Base-by-base conservation (phyloP, 2,888 invertebrate genomes). In the Colletes collaris region DNA sequence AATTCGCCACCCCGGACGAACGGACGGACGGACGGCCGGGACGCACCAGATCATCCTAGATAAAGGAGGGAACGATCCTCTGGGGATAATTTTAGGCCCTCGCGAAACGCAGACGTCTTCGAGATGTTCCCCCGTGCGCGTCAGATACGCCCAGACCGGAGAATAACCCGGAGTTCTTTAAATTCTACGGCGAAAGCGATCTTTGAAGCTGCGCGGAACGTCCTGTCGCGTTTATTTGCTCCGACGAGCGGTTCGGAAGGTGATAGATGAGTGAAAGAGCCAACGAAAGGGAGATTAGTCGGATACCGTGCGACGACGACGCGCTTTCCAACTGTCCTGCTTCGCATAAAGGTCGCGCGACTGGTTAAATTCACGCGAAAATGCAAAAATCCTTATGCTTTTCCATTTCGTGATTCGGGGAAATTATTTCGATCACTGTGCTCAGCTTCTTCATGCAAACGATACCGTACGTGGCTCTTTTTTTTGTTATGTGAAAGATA, bases 31-130 rank as follows among this genome's bases (percentile, higher is more conserved):
- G 16, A 16, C 16, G 16, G 67, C 40, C 40, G 44, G 44, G 44
- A 27, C 64, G 64, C 53, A 68, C 19, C 77, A 78, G 85, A 84
- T 82, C 72, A 70, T 80, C 84, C 85, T 85, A 85, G 84, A 85
- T 84, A 82, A 80, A 79, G 70, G 70, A 46, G 75, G 27, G 63
- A 65, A 65, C 66, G 64, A 70, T 65, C 67, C 44, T 62, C 64
- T 27, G 27, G 58, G 67, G 58, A 80, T 84, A 85, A 84, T 85
- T 82, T 82, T 75, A 77, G 76, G 67, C 46, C 71, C 52, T 68
- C 59, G 62, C 70, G 74, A 70, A 55, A 73, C 52, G 58, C 37
- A 55, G 59, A 70, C 71, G 52, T 71, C 65, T 56, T 44, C 77
- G 46, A 60, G 59, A 60, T 46, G 46, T 58, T 76, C 72, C 46